Base-by-base conservation (phyloP, 2,797 vertebrate species). In the Pipistrellus pipistrellus region DNA sequence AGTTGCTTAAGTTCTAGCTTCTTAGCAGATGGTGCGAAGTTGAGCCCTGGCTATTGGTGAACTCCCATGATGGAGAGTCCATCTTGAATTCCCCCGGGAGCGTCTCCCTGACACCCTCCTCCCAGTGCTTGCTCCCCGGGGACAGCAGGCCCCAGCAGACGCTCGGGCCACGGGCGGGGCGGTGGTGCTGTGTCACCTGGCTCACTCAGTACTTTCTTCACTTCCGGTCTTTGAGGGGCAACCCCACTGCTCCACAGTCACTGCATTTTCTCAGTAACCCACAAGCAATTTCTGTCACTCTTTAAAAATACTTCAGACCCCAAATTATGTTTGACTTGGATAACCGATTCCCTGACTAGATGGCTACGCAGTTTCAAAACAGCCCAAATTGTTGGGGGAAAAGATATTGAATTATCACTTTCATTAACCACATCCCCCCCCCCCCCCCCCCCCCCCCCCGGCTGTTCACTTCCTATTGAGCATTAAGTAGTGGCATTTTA, bases 11-110 rank as follows among this genome's bases (percentile, higher is more conserved):
- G 59, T 77, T 55, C 15, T 23, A 1, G 11, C 53, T 96, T 75
- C 32, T 0, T 10, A 17, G 48, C 8, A 75, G 4, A 35, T 0
- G 0, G 35, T 35, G 4, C 9, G 4, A 75, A 62, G 80, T 2
- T 3, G 77, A 25, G 2, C n/a, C 51, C 64, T 7, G 48, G 57
- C 44, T 17, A 0, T 38, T 1, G 17, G 7, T 23, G 32, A n/a
- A 32, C 8, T 1, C 48, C 46, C 55, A 2, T 15, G 57, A n/a
- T 7, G 55, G 53, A 18, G 44, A 10, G 17, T 46, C 69, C 35
- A 27, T 44, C 38, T 48, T 41, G 51, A 51, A 15, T 38, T 20
- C 27, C 46, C 57, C 32, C 17, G 4, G 6, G 9, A 21, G 20
- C 35, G 30, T 25, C 44, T 21, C 3, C 0, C 2, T 0, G 3